A percentile compares a stretch with the other conserved stretches of the same genome.
These are phyloP conservation scores for Automeris io DNA, from an alignment of 2,888 invertebrate species.

Conservation along the genomic window DNA sequence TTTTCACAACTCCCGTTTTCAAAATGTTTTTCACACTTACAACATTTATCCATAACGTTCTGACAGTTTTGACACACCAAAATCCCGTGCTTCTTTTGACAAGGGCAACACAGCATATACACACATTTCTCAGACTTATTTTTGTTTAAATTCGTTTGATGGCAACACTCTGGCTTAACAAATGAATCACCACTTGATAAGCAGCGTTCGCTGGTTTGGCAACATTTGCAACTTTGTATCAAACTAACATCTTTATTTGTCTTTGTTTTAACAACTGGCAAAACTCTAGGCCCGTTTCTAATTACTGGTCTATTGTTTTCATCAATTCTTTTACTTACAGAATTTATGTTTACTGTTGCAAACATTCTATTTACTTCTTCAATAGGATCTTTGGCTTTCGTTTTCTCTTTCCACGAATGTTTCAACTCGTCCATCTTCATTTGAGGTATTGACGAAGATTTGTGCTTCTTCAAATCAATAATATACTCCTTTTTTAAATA, in stretches of 20 bases:
- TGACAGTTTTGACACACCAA: slow-evolving; percentile 31
- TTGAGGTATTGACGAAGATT: slow-evolving; percentile 63
- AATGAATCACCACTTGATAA: slow-evolving; percentile 53
- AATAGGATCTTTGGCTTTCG: slow-evolving; percentile 51
- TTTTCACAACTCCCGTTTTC: slow-evolving; percentile 12
- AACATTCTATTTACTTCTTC: slow-evolving; percentile 67
- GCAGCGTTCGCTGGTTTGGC: slow-evolving; percentile 32
- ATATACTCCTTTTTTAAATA: slow-evolving; percentile 19
- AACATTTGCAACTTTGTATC: slow-evolving; percentile 25
- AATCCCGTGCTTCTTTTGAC: slow-evolving; percentile 21
- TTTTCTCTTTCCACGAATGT: slow-evolving; percentile 46
- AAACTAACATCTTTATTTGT: slow-evolving; percentile 6
- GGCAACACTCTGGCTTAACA: slow-evolving; percentile 26
- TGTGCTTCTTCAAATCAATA: slow-evolving; percentile 42
- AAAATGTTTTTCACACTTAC: slow-evolving; percentile 9
- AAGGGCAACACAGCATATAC: slow-evolving; percentile 40
- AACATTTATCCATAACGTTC: slow-evolving; percentile 15
- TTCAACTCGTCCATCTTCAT: slow-evolving; percentile 65
- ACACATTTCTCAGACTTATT: slow-evolving; percentile 32
- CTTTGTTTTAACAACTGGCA: slow-evolving; percentile 53
- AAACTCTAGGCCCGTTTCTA: slow-evolving; percentile 53
- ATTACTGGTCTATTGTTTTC: slow-evolving; percentile 44
- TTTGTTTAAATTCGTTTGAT: slow-evolving; percentile 16
- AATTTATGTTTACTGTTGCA: slow-evolving; percentile 41
- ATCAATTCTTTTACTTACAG: slow-evolving; percentile 18